These are phyloP conservation scores for Hypena proboscidalis DNA, from an alignment of 2,888 invertebrate species.

Conservation along the genomic window DNA sequence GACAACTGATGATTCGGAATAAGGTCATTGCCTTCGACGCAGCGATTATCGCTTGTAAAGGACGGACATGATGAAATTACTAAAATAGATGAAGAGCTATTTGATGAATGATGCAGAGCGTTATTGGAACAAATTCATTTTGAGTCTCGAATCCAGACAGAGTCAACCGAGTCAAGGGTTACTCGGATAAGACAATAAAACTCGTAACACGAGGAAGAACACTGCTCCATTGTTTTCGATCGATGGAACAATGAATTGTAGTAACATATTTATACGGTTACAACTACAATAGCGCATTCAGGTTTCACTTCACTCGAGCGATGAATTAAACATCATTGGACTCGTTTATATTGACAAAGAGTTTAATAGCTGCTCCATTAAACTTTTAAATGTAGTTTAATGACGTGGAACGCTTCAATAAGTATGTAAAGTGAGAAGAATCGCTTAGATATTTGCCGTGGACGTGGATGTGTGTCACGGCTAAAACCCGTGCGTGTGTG, in stretches of 20 bases:
- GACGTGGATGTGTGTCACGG: slow-evolving; percentile 78
- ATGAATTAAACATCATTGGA: slow-evolving; percentile 49
- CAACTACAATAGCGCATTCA: slow-evolving; percentile 35
- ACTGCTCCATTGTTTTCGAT: slow-evolving; percentile 41
- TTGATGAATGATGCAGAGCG: slow-evolving; percentile 22
- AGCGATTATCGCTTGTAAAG: slow-evolving; percentile 49
- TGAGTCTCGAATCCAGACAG: not conserved
- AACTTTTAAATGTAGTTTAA: slow-evolving; percentile 42
- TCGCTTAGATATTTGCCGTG: slow-evolving; percentile 52
- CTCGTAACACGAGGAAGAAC: slow-evolving; percentile 35
- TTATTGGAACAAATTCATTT: slow-evolving; percentile 8
- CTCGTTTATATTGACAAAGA: slow-evolving; percentile 38
- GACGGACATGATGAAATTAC: slow-evolving; percentile 55
- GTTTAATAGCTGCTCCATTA: slow-evolving; percentile 35
- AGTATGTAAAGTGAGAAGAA: slow-evolving; percentile 49
- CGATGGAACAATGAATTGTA: slow-evolving; percentile 37
- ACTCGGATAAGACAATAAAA: slow-evolving; percentile 38
- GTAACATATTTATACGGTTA: slow-evolving; percentile 31
- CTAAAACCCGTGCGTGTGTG: slow-evolving; percentile 64
- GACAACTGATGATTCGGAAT: slow-evolving; percentile 52
- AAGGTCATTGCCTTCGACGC: slow-evolving; percentile 59
- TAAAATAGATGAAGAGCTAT: slow-evolving; percentile 50
- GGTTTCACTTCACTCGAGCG: slow-evolving; percentile 40
- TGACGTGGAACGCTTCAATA: slow-evolving; percentile 34
- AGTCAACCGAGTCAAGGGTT: slow-evolving; percentile 36